These are phyloP conservation scores for Trachythela sp. DNA, from an alignment of 64 coral and sea anemone genomes.

Conservation along the genomic window DNA sequence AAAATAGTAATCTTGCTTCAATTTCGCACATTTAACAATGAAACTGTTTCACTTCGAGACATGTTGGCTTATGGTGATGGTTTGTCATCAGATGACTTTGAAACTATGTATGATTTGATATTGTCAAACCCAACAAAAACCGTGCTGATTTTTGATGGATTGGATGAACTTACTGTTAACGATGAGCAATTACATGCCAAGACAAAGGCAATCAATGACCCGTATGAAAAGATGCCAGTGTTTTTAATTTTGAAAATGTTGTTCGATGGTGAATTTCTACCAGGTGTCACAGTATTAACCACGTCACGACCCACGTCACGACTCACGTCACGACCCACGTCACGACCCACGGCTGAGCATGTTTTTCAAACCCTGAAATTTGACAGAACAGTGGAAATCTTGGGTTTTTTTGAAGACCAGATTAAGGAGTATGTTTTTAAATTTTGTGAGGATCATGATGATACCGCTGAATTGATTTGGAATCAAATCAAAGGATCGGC, in stretches of 20 bases:
- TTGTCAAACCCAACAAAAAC: neutral
- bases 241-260: neutral
- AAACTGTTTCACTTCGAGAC: neutral
- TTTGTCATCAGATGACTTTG: neutral
- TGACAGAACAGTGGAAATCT: slow-evolving; percentile 51
- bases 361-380: neutral
- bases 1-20: neutral
- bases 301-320: slow-evolving; percentile 2
- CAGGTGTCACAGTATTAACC: neutral
- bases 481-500: slow-evolving; percentile 12
- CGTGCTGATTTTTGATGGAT: slow-evolving; percentile 8
- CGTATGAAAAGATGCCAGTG: neutral
- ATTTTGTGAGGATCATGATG: neutral
- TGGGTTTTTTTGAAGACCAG: slow-evolving; percentile 54
- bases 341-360: slow-evolving; percentile 26
- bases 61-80: neutral
- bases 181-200: neutral
- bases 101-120: neutral
- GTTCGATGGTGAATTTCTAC: neutral
- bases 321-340: slow-evolving; percentile 18
- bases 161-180: neutral
- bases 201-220: neutral
- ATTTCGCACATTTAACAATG: neutral
- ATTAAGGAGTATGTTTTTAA: slow-evolving; percentile 54
- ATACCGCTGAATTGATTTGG: neutral